Percentiles rank a stretch among this genome's conserved stretches.
Evolutionary conservation across 2,797 vertebrate genomes (phyloP).

Genomic region (Iguana delicatissima): DNA sequence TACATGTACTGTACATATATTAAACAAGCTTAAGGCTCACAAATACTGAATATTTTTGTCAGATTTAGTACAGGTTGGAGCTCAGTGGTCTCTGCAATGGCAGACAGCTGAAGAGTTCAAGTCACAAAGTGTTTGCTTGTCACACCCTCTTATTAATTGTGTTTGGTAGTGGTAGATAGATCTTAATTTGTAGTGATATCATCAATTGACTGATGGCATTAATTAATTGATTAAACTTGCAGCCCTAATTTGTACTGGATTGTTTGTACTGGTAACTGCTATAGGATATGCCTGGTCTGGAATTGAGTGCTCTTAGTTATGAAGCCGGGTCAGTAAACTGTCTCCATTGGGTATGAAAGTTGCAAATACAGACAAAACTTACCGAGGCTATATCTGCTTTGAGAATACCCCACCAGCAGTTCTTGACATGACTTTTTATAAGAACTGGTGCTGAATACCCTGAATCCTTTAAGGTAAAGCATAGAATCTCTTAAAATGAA

Average conservation of each 20-base stretch:
- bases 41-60: not conserved
- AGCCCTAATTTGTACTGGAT: not conserved
- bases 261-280: not conserved
- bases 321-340: not conserved
- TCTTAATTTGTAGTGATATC: constrained; percentile 1
- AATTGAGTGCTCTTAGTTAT: not conserved
- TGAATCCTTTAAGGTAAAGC: not conserved
- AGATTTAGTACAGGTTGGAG: not conserved
- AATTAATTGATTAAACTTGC: not conserved
- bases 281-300: not conserved
- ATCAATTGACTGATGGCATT: not conserved
- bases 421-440: not conserved
- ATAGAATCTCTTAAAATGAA: not conserved
- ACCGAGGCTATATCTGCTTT: not conserved
- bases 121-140: not conserved
- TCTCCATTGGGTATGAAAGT: not conserved
- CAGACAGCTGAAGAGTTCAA: not conserved
- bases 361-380: not conserved
- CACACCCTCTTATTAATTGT: not conserved
- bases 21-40: not conserved
- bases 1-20: not conserved
- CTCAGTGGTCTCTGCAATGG: not conserved
- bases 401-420: not conserved
- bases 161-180: not conserved
- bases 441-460: not conserved